Evolutionary conservation across 2,113 vertebrate genomes (phyloP).

Genomic region (Piprites chloris): DNA sequence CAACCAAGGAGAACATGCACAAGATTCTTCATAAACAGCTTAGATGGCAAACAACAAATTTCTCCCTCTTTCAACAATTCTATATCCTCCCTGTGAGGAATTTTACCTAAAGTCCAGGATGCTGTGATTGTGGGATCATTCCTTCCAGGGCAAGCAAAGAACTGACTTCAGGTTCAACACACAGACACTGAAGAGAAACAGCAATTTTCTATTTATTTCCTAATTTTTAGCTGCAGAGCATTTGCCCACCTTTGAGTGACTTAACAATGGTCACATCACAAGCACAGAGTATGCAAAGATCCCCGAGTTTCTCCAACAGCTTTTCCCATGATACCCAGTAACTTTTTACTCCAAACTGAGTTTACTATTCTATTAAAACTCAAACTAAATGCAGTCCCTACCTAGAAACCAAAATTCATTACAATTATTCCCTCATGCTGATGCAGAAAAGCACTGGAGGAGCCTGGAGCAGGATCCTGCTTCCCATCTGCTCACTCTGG

Average conservation of each 20-base stretch:
- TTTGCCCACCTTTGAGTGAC: background rate
- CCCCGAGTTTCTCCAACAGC: background rate
- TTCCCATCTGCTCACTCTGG: background rate
- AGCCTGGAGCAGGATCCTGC: background rate
- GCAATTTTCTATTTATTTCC: background rate
- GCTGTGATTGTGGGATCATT: background rate
- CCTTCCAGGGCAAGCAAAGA: background rate
- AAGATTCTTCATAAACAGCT: background rate
- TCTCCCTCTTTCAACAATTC: background rate
- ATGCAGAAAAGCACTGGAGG: background rate
- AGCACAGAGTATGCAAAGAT: background rate
- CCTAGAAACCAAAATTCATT: background rate
- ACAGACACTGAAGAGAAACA: background rate
- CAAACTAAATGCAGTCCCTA: background rate
- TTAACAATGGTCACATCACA: background rate
- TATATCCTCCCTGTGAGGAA: background rate
- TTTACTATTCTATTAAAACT: background rate
- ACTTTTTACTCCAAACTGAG: background rate
- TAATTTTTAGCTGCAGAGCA: background rate
- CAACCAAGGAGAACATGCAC: background rate
- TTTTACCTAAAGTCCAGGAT: background rate
- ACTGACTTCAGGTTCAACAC: background rate
- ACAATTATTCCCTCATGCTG: fast-evolving
- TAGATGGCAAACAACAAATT: background rate
- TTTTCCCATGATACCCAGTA: background rate